phyloP scores from a whole-genome alignment of 1,140 invertebrate species.

The Formica selysi region DNA sequence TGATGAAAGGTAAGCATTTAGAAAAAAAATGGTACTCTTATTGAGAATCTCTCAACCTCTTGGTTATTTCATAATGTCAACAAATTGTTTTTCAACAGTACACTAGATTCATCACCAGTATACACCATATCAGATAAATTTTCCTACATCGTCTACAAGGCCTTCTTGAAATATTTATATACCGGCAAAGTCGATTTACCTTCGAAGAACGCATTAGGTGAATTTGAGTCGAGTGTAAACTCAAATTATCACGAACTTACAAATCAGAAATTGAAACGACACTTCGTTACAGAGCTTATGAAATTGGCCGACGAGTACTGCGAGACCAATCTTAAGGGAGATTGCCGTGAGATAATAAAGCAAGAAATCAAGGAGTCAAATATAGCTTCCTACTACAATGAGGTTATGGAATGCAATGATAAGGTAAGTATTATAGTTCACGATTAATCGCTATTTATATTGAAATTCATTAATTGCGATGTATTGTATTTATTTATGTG shows the following conservation, averaged over 20 bases:
- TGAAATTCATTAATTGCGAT: too few relatives aligned
- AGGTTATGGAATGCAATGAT: too few relatives aligned
- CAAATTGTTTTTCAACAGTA: too few relatives aligned
- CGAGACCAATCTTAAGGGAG: too few relatives aligned
- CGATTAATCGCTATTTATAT: neutral
- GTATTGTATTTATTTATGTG: neutral
- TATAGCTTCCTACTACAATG: too few relatives aligned
- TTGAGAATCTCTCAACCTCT: conserved; percentile 49
- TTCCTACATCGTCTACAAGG: conserved; percentile 89
- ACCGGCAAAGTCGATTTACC: conserved; percentile 89
- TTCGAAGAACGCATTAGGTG: conserved; percentile 89
- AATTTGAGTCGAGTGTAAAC: conserved; percentile 44
- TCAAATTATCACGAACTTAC: neutral
- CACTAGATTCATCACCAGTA: too few relatives aligned
- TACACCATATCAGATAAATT: conserved; percentile 86
- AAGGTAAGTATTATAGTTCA: neutral
- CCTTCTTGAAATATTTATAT: conserved; percentile 90
- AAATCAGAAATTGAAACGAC: neutral
- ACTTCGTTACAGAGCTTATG: too few relatives aligned
- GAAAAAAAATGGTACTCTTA: too few relatives aligned
- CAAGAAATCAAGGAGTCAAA: too few relatives aligned
- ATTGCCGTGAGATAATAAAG: too few relatives aligned
- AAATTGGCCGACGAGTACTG: too few relatives aligned
- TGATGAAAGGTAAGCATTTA: too few relatives aligned
- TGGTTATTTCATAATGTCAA: neutral